These are phyloP conservation scores for Musca vetustissima DNA, from an alignment of 1,140 invertebrate species.

Conservation along the genomic window DNA sequence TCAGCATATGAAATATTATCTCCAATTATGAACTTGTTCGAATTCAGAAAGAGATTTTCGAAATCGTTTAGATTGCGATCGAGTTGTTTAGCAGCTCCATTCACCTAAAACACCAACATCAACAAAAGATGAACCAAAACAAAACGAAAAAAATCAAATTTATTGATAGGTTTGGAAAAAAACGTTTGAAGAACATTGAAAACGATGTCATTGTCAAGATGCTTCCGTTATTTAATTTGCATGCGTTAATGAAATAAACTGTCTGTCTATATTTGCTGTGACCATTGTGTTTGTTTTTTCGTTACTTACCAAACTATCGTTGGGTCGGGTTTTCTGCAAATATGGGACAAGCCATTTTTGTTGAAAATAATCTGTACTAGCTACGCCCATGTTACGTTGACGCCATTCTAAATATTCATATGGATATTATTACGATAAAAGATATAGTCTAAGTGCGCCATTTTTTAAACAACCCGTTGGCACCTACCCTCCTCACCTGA, in stretches of 20 bases:
- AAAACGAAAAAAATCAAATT: not conserved
- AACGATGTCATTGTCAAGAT: not conserved
- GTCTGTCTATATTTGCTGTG: not conserved
- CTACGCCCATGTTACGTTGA: conserved; percentile 70
- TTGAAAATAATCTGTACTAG: conserved; percentile 71
- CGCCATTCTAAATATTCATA: conserved; percentile 88
- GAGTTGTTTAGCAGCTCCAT: conserved; percentile 61
- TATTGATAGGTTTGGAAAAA: not conserved
- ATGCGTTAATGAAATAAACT: not conserved
- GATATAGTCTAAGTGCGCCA: too few species aligned
- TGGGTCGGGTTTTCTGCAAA: conserved; percentile 52
- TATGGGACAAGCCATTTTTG: conserved; percentile 62
- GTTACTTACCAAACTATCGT: conserved; percentile 40
- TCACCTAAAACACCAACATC: conserved; percentile 33
- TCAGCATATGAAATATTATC: conserved; percentile 74
- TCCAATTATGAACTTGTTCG: conserved; percentile 68
- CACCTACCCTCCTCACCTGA: too few species aligned
- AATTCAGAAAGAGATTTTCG: conserved; percentile 65
- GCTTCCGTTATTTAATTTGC: not conserved
- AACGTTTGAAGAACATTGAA: not conserved
- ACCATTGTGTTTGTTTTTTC: not conserved
- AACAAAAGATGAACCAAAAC: not conserved
- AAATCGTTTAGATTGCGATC: conserved; percentile 61
- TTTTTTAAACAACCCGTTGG: too few species aligned
- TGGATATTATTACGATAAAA: too few species aligned